phyloP scores from a whole-genome alignment of 2,797 vertebrate species.

The Gambelia wislizenii region DNA sequence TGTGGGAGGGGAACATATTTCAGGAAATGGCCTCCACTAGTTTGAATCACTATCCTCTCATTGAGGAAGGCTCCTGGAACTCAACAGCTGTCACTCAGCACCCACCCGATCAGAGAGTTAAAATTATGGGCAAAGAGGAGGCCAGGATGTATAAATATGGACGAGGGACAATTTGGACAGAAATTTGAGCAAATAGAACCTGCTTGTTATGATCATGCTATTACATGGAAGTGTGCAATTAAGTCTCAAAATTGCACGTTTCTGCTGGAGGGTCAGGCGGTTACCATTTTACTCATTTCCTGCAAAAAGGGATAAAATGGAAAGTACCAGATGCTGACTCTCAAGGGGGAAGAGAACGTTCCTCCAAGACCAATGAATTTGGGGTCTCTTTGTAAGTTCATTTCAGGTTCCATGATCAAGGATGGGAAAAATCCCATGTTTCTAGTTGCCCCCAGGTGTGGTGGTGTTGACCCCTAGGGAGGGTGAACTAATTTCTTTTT shows the following conservation, averaged over 20 bases:
- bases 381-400: background rate
- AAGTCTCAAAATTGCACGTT: conserved; percentile 65
- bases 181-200: conserved; percentile 51
- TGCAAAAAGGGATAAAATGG: conserved; percentile 53
- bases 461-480: background rate
- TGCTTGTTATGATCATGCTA: conserved; percentile 63
- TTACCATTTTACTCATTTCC: conserved; percentile 49
- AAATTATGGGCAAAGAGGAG: conserved; percentile 50
- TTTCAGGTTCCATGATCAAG: background rate
- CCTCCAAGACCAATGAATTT: background rate
- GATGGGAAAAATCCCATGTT: background rate
- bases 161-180: conserved; percentile 52
- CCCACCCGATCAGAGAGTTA: conserved; percentile 29
- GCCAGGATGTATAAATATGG: conserved; percentile 56
- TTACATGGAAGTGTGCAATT: conserved; percentile 54
- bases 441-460: background rate
- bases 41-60: conserved; percentile 16
- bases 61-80: conserved; percentile 28
- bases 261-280: conserved; percentile 41
- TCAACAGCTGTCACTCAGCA: conserved; percentile 1
- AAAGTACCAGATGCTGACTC: background rate
- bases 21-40: conserved; percentile 48
- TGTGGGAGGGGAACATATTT: background rate
- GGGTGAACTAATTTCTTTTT: background rate
- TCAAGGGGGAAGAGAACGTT: background rate